These are phyloP conservation scores for Centroberyx gerrardi DNA, from an alignment of 2,797 vertebrate species.

Conservation along the genomic window DNA sequence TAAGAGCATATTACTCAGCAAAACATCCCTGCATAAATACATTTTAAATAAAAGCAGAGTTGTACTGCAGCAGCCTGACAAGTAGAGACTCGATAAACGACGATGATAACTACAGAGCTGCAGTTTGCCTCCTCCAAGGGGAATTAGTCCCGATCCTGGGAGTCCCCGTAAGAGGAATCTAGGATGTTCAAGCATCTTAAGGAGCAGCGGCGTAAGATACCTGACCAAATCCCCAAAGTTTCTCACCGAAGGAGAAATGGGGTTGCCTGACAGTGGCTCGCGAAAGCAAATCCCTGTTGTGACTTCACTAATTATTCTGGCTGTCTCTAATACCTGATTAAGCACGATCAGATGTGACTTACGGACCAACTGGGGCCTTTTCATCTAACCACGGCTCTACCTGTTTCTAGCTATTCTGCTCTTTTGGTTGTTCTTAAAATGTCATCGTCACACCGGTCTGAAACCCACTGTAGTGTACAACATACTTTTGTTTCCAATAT, in stretches of 20 bases:
- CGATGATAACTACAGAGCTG: slow-evolving; percentile 10
- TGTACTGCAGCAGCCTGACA: too few relatives aligned
- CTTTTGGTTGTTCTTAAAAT: slow-evolving; percentile 14
- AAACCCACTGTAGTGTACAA: not conserved
- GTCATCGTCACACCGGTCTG: not conserved
- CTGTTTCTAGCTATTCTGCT: slow-evolving; percentile 1
- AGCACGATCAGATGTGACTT: slow-evolving; percentile 57
- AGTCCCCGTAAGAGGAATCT: slow-evolving; percentile 66
- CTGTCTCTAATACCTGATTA: slow-evolving; percentile 62
- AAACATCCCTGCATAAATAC: too few relatives aligned
- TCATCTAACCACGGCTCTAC: not conserved
- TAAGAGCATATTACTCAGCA: too few relatives aligned
- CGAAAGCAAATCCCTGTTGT: slow-evolving; percentile 56
- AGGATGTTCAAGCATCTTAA: slow-evolving; percentile 49
- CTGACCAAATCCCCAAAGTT: slow-evolving; percentile 46
- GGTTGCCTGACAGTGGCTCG: slow-evolving; percentile 4
- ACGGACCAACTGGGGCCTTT: slow-evolving; percentile 29
- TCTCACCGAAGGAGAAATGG: slow-evolving; percentile 23
- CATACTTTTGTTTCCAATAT: slow-evolving; percentile 13
- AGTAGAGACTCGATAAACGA: too few relatives aligned
- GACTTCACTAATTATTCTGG: slow-evolving; percentile 54
- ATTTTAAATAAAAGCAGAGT: too few relatives aligned
- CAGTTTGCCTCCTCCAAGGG: slow-evolving; percentile 7
- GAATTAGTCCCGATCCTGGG: slow-evolving; percentile 38
- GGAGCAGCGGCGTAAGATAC: slow-evolving; percentile 25